Percentiles rank a stretch among this genome's conserved stretches.
These are phyloP conservation scores for Squalus acanthias DNA, from an alignment of 2,797 vertebrate species.

Conservation along the genomic window DNA sequence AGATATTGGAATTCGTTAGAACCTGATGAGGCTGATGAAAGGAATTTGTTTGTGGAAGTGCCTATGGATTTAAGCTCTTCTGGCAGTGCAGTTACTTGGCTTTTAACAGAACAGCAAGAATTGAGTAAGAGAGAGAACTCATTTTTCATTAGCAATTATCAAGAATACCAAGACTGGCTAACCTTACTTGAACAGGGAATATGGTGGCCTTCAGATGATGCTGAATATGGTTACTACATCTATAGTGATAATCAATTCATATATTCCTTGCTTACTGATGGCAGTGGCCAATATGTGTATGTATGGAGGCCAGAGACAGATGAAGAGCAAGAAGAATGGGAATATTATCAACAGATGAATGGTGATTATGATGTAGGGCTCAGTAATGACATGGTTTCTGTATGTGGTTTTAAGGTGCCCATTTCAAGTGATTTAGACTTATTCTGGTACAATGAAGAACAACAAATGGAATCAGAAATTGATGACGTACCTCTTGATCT, in stretches of 20 bases:
- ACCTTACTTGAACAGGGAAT: conserved; percentile 79
- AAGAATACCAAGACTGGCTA: conserved; percentile 87
- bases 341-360: conserved; percentile 56
- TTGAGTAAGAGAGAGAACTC: conserved; percentile 61
- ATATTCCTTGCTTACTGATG: conserved; percentile 88
- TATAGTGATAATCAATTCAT: conserved; percentile 87
- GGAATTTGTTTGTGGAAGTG: conserved; percentile 55
- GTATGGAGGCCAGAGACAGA: conserved; percentile 69
- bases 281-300: conserved; percentile 80
- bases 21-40: conserved; percentile 51
- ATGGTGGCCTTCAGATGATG: conserved; percentile 91
- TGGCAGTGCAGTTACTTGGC: conserved; percentile 51
- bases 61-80: conserved; percentile 65
- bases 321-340: conserved; percentile 59
- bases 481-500: conserved; percentile 80
- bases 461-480: conserved; percentile 59
- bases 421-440: conserved; percentile 79
- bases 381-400: conserved; percentile 68
- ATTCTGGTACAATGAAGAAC: conserved; percentile 74
- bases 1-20: conserved; percentile 57
- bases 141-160: conserved; percentile 65
- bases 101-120: conserved; percentile 51
- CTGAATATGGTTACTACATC: conserved; percentile 88
- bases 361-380: conserved; percentile 61
- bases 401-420: conserved; percentile 85